Evolutionary conservation across 2,797 vertebrate genomes (phyloP).

Genomic region (Parauchenoglanis ngamensis): DNA sequence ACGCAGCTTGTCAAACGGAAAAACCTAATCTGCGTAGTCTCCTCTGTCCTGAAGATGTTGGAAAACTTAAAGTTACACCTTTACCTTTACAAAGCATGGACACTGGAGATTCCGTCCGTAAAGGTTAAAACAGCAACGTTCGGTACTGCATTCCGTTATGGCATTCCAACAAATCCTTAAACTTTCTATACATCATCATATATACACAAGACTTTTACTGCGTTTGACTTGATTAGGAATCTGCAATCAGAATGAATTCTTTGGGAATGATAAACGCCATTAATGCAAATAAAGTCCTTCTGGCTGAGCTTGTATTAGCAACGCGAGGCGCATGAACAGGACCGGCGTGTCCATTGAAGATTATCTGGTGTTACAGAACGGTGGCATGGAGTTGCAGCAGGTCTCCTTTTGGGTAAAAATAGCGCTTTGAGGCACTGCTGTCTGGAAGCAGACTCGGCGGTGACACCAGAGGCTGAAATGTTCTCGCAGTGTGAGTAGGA

Average conservation of each 20-base stretch:
- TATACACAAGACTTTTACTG: neutral
- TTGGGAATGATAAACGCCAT: neutral
- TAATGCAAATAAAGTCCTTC: neutral
- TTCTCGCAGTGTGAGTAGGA: constrained; percentile 25
- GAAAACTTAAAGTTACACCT: no score
- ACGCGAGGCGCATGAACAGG: neutral
- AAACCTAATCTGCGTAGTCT: no score
- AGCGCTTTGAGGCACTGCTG: constrained; percentile 18
- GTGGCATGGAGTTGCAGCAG: constrained; percentile 2
- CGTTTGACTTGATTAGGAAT: neutral
- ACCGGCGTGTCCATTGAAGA: neutral
- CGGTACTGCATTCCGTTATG: neutral
- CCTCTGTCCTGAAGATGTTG: no score
- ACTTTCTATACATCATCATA: neutral
- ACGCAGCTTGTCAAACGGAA: neutral
- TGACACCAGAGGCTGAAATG: constrained; percentile 30
- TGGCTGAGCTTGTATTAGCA: no score
- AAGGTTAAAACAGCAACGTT: neutral
- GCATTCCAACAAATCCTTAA: no score
- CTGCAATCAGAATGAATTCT: neutral
- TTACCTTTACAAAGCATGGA: no score
- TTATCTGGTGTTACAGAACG: neutral
- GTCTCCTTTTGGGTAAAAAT: constrained; percentile 26
- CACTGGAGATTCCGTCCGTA: no score
- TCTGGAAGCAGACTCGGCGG: constrained; percentile 28